Conservation (phyloP, 2,113 vertebrate species). For the Sander lucioperca region DNA sequence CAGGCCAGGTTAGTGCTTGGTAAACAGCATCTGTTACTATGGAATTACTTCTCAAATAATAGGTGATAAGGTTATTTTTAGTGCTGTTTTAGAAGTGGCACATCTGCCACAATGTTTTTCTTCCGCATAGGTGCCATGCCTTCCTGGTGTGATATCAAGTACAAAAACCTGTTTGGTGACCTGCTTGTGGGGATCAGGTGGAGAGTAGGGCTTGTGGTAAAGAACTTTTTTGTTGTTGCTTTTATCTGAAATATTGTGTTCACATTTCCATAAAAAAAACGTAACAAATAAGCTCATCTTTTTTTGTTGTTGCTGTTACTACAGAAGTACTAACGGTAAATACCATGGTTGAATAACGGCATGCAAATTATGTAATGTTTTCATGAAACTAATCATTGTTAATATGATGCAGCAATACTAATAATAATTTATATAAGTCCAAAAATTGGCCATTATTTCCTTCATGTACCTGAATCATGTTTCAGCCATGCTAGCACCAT, state of each 20-base stretch:
- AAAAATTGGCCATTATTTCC: neutral
- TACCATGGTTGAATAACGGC: neutral
- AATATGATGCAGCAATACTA: neutral
- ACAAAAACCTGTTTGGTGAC: conserved; percentile 43
- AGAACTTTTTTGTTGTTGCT: neutral
- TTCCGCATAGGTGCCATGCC: neutral
- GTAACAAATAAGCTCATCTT: neutral
- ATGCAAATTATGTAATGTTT: neutral
- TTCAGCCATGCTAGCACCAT: neutral
- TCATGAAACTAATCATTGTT: neutral
- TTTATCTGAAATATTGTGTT: neutral
- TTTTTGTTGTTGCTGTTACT: neutral
- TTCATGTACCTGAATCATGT: neutral
- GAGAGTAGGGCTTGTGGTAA: neutral
- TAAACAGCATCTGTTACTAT: conserved; percentile 50
- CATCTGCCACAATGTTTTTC: conserved; percentile 48
- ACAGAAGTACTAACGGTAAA: neutral
- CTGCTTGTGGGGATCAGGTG: neutral
- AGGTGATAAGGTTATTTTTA: conserved; percentile 48
- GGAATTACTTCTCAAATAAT: conserved; percentile 39
- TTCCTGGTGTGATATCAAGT: conserved; percentile 6
- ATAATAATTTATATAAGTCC: neutral
- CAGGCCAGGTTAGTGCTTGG: neutral
- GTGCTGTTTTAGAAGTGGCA: conserved; percentile 23
- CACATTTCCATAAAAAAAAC: neutral